Evolutionary conservation across 1,140 invertebrate genomes (phyloP), one percentile per base, ranked within the genome.

Genomic region (Pseudomyrmex gracilis): DNA sequence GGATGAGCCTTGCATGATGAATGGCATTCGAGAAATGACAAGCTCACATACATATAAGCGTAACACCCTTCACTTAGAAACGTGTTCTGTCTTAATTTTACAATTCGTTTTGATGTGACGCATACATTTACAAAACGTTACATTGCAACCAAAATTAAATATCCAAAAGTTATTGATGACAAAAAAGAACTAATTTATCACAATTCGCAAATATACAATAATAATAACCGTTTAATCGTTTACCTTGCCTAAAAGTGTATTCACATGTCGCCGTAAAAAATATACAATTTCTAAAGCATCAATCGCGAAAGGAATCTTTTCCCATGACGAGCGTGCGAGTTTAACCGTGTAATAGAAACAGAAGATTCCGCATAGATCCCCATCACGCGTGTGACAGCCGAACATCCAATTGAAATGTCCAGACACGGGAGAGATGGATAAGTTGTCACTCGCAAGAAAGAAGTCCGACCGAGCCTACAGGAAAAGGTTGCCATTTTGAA

Each of bases 401-500:
- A 68, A 66, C 85, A 60, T 71, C 89, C 89, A 92, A 93, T 94
- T 93, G 92, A 93, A 93, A 91, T 90, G 89, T 93, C 88, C 87
- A 85, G 83, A 45, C 64, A 58, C 86, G 13, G 49, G 78, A 86
- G 90, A 86, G 91, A 93, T 91, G 89, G 88, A 92, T 92, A 90
- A 34, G 83, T 86, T 92, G 92, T 94, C 93, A 92, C 93, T 93
- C 78, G 87, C 80, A n/a, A 34, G 87, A 74, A 84, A 64, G 82
- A 83, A 85, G 70, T 78, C 74, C 60, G 67, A 45, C 58, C 82
- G 84, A 45, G 85, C 85, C 66, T 74, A 34, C 34, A 34, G 34
- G 34, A 5, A 34, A 85, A 84, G 85, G 86, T 91, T 92, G 93
- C 93, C 93, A 94, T 94, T 93, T 94, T 94, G 93, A 91, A 94